Conservation (phyloP, 2,797 vertebrate genomes). For the Phoxinus dragarum region DNA sequence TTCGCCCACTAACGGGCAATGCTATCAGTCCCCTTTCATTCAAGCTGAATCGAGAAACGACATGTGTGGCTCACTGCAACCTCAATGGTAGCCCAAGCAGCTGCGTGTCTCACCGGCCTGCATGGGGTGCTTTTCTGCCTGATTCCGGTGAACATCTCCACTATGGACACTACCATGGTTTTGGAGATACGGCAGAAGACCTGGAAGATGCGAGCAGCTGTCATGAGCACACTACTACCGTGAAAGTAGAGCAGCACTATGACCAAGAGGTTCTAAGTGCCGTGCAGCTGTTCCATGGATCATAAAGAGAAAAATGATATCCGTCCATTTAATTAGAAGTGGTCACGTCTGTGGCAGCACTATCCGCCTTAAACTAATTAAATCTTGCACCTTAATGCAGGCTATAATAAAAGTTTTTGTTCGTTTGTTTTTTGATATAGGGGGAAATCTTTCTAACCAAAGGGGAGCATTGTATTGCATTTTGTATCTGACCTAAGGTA, state of each 20-base stretch:
- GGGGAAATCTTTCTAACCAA: slow-evolving; percentile 63
- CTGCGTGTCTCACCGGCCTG: slow-evolving; percentile 79
- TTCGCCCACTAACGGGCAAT: slow-evolving; percentile 75
- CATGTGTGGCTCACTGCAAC: slow-evolving; percentile 94
- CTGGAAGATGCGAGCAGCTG: slow-evolving; percentile 81
- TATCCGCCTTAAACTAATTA: slow-evolving; percentile 57
- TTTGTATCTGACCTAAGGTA: slow-evolving; percentile 24
- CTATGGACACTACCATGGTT: slow-evolving; percentile 94
- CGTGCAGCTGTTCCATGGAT: slow-evolving; percentile 84
- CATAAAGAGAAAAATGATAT: slow-evolving; percentile 68
- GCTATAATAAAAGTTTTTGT: background rate
- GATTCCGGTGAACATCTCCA: slow-evolving; percentile 82
- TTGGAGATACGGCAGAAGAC: slow-evolving; percentile 95
- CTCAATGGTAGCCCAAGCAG: slow-evolving; percentile 84
- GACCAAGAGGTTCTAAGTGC: slow-evolving; percentile 76
- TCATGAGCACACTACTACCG: slow-evolving; percentile 76
- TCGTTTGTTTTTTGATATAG: background rate
- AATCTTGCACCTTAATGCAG: slow-evolving; percentile 51
- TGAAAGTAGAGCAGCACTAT: slow-evolving; percentile 77
- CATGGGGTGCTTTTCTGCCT: slow-evolving; percentile 67
- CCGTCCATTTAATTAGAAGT: background rate
- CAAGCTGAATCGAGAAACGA: slow-evolving; percentile 64
- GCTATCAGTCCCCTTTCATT: slow-evolving; percentile 62
- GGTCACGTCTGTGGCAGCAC: slow-evolving; percentile 19
- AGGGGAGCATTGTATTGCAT: slow-evolving; percentile 54